These are phyloP conservation scores for Melanotaenia nigrans DNA, from an alignment of 2,797 vertebrate genomes.

Conservation along the genomic window DNA sequence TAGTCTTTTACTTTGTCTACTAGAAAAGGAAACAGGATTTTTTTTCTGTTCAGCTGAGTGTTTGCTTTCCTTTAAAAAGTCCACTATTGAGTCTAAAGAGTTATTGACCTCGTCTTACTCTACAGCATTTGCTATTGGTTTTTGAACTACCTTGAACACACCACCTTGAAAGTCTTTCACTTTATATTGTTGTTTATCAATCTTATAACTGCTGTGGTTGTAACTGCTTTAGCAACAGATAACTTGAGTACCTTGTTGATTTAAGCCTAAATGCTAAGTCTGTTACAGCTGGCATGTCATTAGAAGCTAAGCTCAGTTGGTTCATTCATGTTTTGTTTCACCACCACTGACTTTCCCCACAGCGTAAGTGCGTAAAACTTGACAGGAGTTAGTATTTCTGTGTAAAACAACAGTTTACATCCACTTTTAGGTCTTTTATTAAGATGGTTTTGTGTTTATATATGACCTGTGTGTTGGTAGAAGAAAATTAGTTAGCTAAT, in stretches of 20 bases:
- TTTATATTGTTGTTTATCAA: slow-evolving; percentile 2
- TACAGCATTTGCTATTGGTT: background rate
- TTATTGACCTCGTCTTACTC: slow-evolving; percentile 24
- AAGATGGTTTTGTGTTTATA: slow-evolving; percentile 11
- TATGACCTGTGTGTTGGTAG: slow-evolving; percentile 5
- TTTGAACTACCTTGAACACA: slow-evolving; percentile 8
- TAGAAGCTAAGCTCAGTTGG: background rate
- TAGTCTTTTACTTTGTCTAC: slow-evolving; percentile 46
- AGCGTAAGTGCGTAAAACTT: background rate
- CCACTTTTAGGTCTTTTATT: background rate
- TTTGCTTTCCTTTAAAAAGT: slow-evolving; percentile 38
- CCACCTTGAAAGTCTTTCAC: background rate
- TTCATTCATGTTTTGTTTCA: background rate
- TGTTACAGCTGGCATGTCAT: background rate
- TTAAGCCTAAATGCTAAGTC: background rate
- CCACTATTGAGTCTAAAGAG: slow-evolving; percentile 41
- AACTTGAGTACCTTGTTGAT: background rate
- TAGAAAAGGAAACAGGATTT: slow-evolving; percentile 64
- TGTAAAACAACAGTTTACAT: background rate
- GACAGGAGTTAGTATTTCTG: background rate
- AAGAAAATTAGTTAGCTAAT: slow-evolving; percentile 19
- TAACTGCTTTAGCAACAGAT: background rate
- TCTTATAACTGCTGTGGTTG: background rate
- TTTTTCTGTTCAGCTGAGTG: slow-evolving; percentile 41
- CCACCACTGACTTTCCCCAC: background rate